Evolutionary conservation across 2,888 invertebrate species (phyloP).

Genomic region (Drosophila kuntzei): DNA sequence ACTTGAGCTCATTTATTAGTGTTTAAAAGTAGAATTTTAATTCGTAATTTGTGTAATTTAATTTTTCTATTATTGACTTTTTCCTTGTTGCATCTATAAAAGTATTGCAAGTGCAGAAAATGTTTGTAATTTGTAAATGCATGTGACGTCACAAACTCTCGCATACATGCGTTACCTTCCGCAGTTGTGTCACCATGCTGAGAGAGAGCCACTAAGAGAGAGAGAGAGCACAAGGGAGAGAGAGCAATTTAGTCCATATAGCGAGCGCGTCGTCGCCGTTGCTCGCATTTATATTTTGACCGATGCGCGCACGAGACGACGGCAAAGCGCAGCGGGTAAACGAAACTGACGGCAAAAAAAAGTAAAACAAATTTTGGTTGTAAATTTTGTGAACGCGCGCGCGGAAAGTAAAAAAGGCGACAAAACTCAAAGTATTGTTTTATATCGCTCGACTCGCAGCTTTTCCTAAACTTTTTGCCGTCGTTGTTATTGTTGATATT

Average conservation of each 20-base stretch:
- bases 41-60: background rate
- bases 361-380: conserved; percentile 32
- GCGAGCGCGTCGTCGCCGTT: conserved; percentile 49
- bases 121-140: background rate
- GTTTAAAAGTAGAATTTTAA: background rate
- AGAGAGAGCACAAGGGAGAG: conserved; percentile 18
- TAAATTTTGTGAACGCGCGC: conserved; percentile 50
- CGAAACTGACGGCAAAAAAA: conserved; percentile 34
- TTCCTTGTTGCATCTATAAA: background rate
- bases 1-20: background rate
- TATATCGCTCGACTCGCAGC: conserved; percentile 8
- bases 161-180: conserved; percentile 42
- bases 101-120: too few relatives aligned
- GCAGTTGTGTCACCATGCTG: conserved; percentile 25
- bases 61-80: background rate
- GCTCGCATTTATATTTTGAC: conserved; percentile 63
- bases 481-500: conserved; percentile 30
- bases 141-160: conserved; percentile 45
- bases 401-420: conserved; percentile 31
- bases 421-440: conserved; percentile 28
- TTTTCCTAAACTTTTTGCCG: conserved; percentile 24
- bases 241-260: conserved; percentile 30
- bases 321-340: conserved; percentile 49
- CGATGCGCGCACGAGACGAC: conserved; percentile 59
- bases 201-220: conserved; percentile 7